Conservation (phyloP, 2,113 vertebrate species). For the Mustela lutreola region DNA sequence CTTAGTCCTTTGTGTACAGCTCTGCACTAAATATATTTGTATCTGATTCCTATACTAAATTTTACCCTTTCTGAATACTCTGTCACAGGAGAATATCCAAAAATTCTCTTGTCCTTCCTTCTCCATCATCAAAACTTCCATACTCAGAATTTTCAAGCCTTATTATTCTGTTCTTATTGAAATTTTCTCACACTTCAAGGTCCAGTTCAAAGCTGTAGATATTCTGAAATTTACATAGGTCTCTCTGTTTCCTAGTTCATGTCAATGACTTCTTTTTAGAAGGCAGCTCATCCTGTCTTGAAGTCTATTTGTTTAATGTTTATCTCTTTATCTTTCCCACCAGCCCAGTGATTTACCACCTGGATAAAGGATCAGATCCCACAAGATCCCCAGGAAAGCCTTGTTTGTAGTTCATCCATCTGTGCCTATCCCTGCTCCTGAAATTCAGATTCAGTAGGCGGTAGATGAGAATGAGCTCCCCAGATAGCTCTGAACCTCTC, state of each 20-base stretch:
- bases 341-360: background rate
- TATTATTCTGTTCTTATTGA: conserved; percentile 8
- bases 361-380: background rate
- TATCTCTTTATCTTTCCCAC: background rate
- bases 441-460: background rate
- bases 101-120: background rate
- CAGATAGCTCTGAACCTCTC: background rate
- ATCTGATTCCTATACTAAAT: background rate
- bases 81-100: conserved; percentile 9
- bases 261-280: conserved; percentile 8
- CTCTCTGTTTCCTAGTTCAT: background rate
- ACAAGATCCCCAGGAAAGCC: background rate
- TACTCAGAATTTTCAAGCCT: conserved; percentile 1
- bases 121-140: background rate
- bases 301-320: conserved; percentile 27
- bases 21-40: conserved; percentile 12
- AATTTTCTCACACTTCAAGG: conserved; percentile 14
- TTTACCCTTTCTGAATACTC: background rate
- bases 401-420: background rate
- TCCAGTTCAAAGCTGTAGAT: background rate
- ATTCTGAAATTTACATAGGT: background rate
- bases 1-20: conserved; percentile 14
- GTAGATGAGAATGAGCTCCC: background rate
- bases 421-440: background rate
- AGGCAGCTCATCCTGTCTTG: background rate